These are phyloP conservation scores for Rotaria macrura DNA, from an alignment of 2,888 invertebrate species.

Conservation along the genomic window DNA sequence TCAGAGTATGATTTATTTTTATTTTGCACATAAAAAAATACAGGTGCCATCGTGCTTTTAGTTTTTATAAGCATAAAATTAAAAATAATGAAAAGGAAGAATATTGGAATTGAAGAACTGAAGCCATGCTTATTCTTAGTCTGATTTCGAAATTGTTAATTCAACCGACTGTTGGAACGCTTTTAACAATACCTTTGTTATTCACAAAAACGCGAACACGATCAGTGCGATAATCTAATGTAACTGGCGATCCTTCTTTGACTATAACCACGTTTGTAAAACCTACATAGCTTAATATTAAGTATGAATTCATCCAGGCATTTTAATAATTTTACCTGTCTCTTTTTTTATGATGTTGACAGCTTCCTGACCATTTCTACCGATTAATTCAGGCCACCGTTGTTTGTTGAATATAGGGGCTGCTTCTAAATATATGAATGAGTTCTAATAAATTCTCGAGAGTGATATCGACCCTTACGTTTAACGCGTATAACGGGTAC, in stretches of 20 bases:
- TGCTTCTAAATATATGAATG: not conserved
- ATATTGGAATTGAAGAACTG: too few relatives aligned
- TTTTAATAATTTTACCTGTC: not conserved
- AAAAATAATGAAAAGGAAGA: too few relatives aligned
- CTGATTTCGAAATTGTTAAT: not conserved
- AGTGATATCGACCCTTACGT: not conserved
- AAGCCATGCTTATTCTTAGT: too few relatives aligned
- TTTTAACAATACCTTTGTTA: not conserved
- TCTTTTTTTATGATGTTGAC: not conserved
- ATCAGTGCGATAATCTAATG: not conserved
- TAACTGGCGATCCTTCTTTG: not conserved
- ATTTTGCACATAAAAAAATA: too few relatives aligned
- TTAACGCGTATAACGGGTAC: not conserved
- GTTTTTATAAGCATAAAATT: too few relatives aligned
- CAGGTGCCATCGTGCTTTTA: too few relatives aligned
- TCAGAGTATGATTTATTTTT: too few relatives aligned
- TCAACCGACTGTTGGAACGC: not conserved
- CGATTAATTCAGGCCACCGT: not conserved
- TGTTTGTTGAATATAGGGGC: not conserved
- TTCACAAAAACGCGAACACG: not conserved
- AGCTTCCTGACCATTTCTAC: not conserved
- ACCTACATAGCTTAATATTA: not conserved
- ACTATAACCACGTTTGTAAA: not conserved
- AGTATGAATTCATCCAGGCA: not conserved
- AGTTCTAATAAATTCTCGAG: not conserved